A percentile compares a stretch with the other conserved stretches of the same genome.
phyloP scores from a whole-genome alignment of 2,888 invertebrate genomes.

The Idaea aversata region DNA sequence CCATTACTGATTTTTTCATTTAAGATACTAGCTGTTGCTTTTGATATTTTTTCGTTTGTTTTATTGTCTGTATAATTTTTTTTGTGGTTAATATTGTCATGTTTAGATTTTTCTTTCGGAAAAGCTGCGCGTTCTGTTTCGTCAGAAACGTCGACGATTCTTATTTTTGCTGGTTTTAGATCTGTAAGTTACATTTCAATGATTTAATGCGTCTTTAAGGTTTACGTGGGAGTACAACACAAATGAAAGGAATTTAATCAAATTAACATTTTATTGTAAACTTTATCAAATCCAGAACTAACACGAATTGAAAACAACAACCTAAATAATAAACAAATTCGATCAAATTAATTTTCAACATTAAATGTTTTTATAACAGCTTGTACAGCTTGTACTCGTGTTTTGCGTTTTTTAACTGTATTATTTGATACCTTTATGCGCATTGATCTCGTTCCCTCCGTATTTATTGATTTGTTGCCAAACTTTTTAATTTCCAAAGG shows the following conservation, averaged over 20 bases:
- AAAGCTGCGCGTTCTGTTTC: constrained; percentile 22
- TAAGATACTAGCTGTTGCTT: not conserved
- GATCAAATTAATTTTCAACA: not conserved
- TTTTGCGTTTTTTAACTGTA: not conserved
- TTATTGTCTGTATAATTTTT: not conserved
- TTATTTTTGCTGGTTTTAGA: constrained; percentile 44
- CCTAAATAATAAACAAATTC: not conserved
- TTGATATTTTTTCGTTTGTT: not conserved
- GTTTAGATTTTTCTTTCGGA: constrained; percentile 13
- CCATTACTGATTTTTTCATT: not conserved
- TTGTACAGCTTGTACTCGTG: constrained; percentile 4
- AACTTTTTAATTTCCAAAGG: constrained; percentile 3
- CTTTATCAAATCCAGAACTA: not conserved
- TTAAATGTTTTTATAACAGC: not conserved
- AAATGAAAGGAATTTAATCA: constrained; percentile 35
- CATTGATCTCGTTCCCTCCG: not conserved
- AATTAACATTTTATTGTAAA: not conserved
- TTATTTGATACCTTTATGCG: constrained; percentile 2
- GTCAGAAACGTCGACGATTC: constrained; percentile 26
- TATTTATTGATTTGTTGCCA: not conserved
- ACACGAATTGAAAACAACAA: not conserved
- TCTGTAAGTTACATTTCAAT: constrained; percentile 40
- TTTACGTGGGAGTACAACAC: constrained; percentile 67
- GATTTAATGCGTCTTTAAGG: constrained; percentile 7
- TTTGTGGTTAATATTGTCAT: not conserved